phyloP scores from a whole-genome alignment of 2,797 vertebrate species.

The Loris lydekkerianus region DNA sequence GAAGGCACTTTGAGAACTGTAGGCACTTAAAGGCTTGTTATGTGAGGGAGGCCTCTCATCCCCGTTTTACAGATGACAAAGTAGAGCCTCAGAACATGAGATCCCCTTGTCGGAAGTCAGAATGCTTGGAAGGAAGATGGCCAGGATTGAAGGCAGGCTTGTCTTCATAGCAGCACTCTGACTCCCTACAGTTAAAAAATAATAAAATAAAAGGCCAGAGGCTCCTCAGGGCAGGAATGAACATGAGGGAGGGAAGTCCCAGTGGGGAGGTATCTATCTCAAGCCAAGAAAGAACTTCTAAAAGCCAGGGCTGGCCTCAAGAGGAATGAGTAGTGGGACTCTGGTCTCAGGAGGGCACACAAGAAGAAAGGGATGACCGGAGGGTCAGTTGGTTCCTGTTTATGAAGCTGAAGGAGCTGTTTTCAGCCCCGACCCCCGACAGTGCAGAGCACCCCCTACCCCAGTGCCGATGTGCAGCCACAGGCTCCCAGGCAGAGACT shows the following conservation, averaged over 20 bases:
- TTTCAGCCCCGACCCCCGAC: not conserved
- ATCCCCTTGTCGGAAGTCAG: not conserved
- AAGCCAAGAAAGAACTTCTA: not conserved
- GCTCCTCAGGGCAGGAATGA: not conserved
- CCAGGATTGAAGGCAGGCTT: not conserved
- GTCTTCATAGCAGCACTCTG: not conserved
- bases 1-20: not conserved
- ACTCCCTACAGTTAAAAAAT: not conserved
- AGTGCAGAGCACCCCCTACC: accelerated
- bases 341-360: not conserved
- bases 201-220: not conserved
- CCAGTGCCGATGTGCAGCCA: accelerated
- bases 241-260: not conserved
- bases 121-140: not conserved
- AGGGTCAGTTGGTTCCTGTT: not conserved
- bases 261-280: not conserved
- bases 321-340: not conserved
- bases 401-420: not conserved
- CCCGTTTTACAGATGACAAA: not conserved
- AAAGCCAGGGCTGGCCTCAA: not conserved
- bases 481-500: not conserved
- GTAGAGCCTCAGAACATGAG: not conserved
- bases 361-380: not conserved
- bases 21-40: not conserved
- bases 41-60: accelerated